A percentile compares a stretch with the other conserved stretches of the same genome.
These are phyloP conservation scores for Xenotilapia flavipinnis DNA, from an alignment of 2,113 vertebrate species.

Conservation along the genomic window DNA sequence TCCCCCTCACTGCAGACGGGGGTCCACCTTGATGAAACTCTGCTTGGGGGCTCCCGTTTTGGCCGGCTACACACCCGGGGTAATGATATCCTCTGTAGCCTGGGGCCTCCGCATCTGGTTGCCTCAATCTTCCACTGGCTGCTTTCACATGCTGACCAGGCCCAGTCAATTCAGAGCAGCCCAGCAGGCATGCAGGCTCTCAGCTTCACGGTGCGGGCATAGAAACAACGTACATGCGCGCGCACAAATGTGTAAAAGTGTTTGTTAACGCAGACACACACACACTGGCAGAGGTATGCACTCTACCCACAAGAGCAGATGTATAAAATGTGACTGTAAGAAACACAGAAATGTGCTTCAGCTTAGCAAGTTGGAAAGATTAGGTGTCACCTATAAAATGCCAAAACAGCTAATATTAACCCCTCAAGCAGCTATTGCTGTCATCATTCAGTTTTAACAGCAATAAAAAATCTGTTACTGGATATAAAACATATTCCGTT, in stretches of 20 bases:
- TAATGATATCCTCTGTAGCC: conserved; percentile 82
- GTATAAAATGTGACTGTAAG: background rate
- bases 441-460: background rate
- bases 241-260: background rate
- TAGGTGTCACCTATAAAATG: background rate
- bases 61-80: conserved; percentile 48
- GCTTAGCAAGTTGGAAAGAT: background rate
- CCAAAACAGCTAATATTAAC: background rate
- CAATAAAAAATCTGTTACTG: background rate
- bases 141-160: conserved; percentile 76
- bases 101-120: conserved; percentile 55
- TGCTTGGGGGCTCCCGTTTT: conserved; percentile 49
- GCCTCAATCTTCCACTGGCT: conserved; percentile 70
- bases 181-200: conserved; percentile 41
- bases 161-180: conserved; percentile 45
- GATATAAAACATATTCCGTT: background rate
- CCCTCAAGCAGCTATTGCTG: background rate
- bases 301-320: background rate
- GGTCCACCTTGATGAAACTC: conserved; percentile 83
- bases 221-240: background rate
- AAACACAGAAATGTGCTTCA: background rate
- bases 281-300: background rate
- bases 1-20: conserved; percentile 53
- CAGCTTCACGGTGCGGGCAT: background rate
- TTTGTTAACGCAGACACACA: background rate